These are phyloP conservation scores for Rhynchomys soricoides DNA, from an alignment of 2,113 vertebrate genomes.

Conservation along the genomic window DNA sequence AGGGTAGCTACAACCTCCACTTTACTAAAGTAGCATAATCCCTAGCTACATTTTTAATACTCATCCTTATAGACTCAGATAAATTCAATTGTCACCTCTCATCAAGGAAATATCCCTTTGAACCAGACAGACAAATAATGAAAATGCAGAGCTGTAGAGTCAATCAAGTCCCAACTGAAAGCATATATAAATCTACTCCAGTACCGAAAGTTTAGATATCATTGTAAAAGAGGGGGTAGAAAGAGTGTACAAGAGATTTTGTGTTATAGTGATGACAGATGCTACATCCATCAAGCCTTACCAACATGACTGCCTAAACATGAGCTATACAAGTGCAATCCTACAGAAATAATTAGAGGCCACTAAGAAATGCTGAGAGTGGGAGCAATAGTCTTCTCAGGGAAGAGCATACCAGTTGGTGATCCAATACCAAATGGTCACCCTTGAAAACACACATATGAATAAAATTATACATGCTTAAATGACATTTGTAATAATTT, in stretches of 20 bases:
- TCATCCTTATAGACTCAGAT: background rate
- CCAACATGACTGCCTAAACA: background rate
- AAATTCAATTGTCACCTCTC: background rate
- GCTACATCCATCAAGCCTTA: background rate
- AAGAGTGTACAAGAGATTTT: background rate
- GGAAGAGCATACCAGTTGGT: background rate
- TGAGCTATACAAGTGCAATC: background rate
- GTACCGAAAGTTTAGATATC: background rate
- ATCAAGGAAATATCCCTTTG: background rate
- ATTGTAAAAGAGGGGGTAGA: background rate
- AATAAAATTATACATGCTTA: background rate
- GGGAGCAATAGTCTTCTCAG: background rate
- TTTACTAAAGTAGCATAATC: background rate
- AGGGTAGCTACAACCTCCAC: background rate
- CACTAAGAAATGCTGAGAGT: background rate
- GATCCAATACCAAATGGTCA: background rate
- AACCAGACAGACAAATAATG: background rate
- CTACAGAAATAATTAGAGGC: background rate
- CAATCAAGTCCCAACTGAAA: background rate
- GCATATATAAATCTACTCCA: background rate
- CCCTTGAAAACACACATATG: background rate
- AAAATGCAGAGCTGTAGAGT: background rate
- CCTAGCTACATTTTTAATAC: background rate
- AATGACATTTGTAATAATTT: background rate
- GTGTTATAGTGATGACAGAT: background rate